phyloP scores from a whole-genome alignment of 2,797 vertebrate species.

The Bovichtus diacanthus region DNA sequence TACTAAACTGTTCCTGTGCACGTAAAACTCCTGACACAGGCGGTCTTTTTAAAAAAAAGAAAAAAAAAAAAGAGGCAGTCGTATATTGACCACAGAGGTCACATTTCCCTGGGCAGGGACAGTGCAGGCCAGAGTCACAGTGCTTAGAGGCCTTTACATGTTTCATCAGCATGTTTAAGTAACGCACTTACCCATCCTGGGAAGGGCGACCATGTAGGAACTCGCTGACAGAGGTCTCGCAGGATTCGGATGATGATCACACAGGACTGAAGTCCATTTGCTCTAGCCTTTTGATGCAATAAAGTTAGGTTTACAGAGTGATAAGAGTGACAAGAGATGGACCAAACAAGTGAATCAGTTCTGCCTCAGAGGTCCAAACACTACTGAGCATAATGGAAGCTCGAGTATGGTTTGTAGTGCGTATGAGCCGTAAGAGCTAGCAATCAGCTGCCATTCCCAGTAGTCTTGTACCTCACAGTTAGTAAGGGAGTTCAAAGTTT shows the following conservation, averaged over 20 bases:
- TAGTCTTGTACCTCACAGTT: constrained; percentile 96
- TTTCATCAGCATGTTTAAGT: too few species aligned
- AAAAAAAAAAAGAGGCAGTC: too few species aligned
- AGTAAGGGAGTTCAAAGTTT: constrained; percentile 95
- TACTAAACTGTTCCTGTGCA: too few species aligned
- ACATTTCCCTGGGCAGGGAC: too few species aligned
- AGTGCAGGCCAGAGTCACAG: too few species aligned
- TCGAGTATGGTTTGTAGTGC: constrained; percentile 80
- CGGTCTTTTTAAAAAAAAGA: too few species aligned
- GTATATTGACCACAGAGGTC: too few species aligned
- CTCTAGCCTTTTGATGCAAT: constrained; percentile 97
- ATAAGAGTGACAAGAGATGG: constrained; percentile 70
- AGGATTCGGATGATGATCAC: constrained; percentile 98
- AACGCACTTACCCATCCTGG: constrained; percentile 94
- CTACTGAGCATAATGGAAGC: constrained; percentile 97
- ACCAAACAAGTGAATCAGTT: constrained; percentile 73
- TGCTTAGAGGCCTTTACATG: too few species aligned
- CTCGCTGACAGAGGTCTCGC: constrained; percentile 96
- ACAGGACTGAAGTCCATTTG: constrained; percentile 98
- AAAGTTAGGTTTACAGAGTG: constrained; percentile 87
- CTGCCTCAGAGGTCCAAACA: constrained; percentile 90
- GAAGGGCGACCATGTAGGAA: constrained; percentile 97
- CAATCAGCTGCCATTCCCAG: constrained; percentile 96
- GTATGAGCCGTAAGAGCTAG: constrained; percentile 79
- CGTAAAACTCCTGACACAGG: too few species aligned